Base-by-base conservation (phyloP, 2,113 vertebrate genomes). In the Prunella himalayana region DNA sequence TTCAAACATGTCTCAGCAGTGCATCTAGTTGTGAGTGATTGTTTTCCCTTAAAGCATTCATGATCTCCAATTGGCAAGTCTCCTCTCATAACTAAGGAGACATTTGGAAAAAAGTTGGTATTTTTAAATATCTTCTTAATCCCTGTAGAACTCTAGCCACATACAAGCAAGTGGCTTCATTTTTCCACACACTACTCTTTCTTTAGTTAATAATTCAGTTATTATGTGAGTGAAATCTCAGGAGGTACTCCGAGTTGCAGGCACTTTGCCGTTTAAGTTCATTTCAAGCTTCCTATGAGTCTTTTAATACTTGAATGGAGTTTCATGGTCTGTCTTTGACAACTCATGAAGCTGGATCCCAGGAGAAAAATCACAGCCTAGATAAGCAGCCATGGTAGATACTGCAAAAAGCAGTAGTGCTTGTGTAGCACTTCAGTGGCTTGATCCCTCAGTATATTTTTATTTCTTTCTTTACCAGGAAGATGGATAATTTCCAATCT, bases 101-200 rank as follows among this genome's bases (percentile, higher is more conserved):
- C 27, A 50, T 56, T 86, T 94, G 60, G 90, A 92, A 94, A 88
- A 93, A 79, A 11, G 31, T 64, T 81, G 76, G 57, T 83, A 27
- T 92, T 95, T 93, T 94, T 6, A 92, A 88, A 92, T 75, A 63
- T 86, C 83, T 45, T 79, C 95, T 68, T 86, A 86, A 90, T 94
- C 76, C 72, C 82, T 68, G 37, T 75, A 61, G 87, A 73, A 78
- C 71, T 71, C 24, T 35, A 71, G 69, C 47, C 49, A 60, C n/a
- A 5, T 69, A 53, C 57, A 92, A 82, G 23, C 33, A 61, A 89
- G 82, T 33, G 79, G 75, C 95, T 94, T 96, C 45, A 39, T 89
- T 95, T 94, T 92, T 88, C 80, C 86, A 79, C 80, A 88, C 57
- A 15, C 44, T 19, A 2, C 66, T 79, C 41, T 88, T 88, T 89